Percentiles rank a stretch among this genome's conserved stretches.
phyloP scores from a whole-genome alignment of 2,113 vertebrate genomes.

The Acrocephalus kingi region DNA sequence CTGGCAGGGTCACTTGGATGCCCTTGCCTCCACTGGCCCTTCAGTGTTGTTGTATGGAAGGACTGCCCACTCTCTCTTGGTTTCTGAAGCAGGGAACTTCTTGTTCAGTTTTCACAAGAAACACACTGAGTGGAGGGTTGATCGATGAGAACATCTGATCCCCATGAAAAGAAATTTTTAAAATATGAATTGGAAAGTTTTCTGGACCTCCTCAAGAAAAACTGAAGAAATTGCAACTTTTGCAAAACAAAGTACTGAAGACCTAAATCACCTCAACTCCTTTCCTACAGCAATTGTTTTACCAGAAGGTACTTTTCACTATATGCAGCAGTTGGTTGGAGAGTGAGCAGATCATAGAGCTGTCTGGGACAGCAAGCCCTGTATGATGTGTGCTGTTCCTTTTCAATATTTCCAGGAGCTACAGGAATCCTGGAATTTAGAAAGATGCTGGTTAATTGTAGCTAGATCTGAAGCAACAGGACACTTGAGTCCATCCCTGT shows the following conservation, averaged over 20 bases:
- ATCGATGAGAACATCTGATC: neutral
- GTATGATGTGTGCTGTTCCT: neutral
- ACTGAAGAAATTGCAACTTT: neutral
- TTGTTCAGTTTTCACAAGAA: neutral
- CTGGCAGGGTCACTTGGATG: neutral
- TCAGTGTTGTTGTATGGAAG: fast-evolving
- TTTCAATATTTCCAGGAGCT: neutral
- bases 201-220: neutral
- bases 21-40: neutral
- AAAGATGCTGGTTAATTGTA: neutral
- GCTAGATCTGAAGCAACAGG: neutral
- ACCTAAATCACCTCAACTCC: neutral
- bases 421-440: neutral
- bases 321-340: neutral
- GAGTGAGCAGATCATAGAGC: neutral
- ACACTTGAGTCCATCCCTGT: neutral
- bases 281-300: neutral
- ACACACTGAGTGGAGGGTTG: neutral
- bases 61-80: neutral
- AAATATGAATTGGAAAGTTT: neutral
- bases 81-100: neutral
- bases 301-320: neutral
- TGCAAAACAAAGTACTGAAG: neutral
- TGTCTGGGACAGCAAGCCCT: neutral
- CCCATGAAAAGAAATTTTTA: neutral